These are phyloP conservation scores for Hylia prasina DNA, from an alignment of 2,113 vertebrate genomes.

Conservation along the genomic window DNA sequence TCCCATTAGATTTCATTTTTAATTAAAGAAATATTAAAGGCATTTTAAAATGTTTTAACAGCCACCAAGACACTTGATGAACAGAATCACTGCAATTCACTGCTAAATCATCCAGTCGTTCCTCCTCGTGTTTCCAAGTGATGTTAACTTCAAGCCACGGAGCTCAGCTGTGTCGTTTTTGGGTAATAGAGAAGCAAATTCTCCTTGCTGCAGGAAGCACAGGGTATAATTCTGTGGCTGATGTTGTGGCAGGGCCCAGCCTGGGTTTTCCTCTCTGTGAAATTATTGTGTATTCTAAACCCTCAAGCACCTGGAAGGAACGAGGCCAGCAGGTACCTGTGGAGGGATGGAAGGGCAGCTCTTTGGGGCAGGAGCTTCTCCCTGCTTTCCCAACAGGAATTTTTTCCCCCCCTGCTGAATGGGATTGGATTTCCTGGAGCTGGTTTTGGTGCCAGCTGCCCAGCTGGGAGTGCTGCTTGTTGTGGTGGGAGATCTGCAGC, in stretches of 20 bases:
- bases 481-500: neutral
- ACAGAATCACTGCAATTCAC: neutral
- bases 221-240: slow-evolving; percentile 58
- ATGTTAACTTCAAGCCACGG: neutral
- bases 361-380: neutral
- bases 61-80: neutral
- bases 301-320: neutral
- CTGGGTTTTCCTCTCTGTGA: neutral
- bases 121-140: neutral
- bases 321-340: neutral
- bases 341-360: neutral
- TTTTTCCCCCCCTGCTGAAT: neutral
- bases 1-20: neutral
- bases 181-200: slow-evolving; percentile 21
- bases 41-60: neutral
- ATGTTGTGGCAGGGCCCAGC: neutral
- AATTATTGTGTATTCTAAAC: neutral
- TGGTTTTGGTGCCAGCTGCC: neutral
- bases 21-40: neutral
- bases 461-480: neutral
- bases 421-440: neutral
- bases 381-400: neutral
- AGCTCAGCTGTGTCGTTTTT: slow-evolving; percentile 13
- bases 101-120: neutral
- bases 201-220: slow-evolving; percentile 27